Percentiles rank a stretch among this genome's conserved stretches.
Conservation (phyloP, 1,140 invertebrate species). For the Uloborus diversus region DNA sequence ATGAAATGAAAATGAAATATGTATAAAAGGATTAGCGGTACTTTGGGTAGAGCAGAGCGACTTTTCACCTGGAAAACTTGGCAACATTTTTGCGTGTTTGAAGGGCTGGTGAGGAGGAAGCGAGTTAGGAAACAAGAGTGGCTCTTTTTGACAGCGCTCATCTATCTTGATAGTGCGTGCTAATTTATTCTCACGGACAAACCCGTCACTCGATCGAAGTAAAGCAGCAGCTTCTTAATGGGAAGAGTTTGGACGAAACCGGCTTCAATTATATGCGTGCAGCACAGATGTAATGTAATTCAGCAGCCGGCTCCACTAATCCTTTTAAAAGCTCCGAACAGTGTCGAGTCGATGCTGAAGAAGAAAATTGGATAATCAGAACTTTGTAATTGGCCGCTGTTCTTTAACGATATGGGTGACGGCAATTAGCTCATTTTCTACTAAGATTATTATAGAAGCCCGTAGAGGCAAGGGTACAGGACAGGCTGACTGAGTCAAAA, state of each 20-base stretch:
- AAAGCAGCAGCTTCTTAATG: conserved; percentile 24
- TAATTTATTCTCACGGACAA: conserved; percentile 54
- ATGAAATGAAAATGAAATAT: too few relatives aligned
- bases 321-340: conserved; percentile 31
- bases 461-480: too few relatives aligned
- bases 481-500: too few relatives aligned
- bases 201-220: conserved; percentile 47
- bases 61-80: too few relatives aligned
- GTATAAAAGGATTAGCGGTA: too few relatives aligned
- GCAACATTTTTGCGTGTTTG: too few relatives aligned
- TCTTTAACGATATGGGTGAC: conserved; percentile 53
- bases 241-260: conserved; percentile 49
- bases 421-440: conserved; percentile 50
- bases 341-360: conserved; percentile 17
- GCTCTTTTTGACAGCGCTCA: conserved; percentile 37
- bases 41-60: too few relatives aligned
- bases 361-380: conserved; percentile 55
- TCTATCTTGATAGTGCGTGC: conserved; percentile 47
- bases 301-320: conserved; percentile 30
- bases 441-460: conserved; percentile 48
- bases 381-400: conserved; percentile 52
- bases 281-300: conserved; percentile 46
- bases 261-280: conserved; percentile 48
- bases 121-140: conserved; percentile 24
- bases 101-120: too few relatives aligned